Conservation (phyloP, 2,113 vertebrate genomes). For the Gila orcuttii region DNA sequence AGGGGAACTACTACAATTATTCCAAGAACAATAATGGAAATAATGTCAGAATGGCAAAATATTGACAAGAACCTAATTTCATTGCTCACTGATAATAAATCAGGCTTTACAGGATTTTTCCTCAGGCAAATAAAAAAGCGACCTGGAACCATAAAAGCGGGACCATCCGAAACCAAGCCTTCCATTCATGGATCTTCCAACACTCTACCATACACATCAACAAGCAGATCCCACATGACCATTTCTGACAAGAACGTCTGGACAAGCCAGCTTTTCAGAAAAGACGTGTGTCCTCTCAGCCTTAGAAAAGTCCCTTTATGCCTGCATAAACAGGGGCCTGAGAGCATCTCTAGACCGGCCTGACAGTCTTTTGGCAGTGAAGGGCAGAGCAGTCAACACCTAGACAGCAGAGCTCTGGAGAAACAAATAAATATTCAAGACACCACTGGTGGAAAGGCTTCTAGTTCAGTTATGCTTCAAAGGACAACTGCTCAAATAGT, state of each 20-base stretch:
- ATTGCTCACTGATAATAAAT: not conserved
- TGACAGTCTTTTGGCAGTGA: conserved; percentile 31
- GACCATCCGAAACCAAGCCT: not conserved
- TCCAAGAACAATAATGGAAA: not conserved
- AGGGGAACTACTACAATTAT: not conserved
- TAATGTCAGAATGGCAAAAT: not conserved
- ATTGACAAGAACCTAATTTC: not conserved
- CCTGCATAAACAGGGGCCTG: conserved; percentile 7
- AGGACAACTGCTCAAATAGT: not conserved
- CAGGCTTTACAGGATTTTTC: not conserved
- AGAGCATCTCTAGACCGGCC: not conserved
- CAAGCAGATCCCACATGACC: not conserved
- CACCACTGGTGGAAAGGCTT: not conserved
- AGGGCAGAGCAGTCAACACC: not conserved
- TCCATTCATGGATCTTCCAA: not conserved
- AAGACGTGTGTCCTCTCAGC: not conserved
- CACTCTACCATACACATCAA: not conserved
- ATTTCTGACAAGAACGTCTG: not conserved
- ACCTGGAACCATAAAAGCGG: conserved; percentile 11
- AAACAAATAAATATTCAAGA: conserved; percentile 27
- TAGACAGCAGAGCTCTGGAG: not conserved
- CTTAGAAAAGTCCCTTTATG: conserved; percentile 16
- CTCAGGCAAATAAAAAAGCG: not conserved
- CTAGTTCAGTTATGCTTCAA: conserved; percentile 4
- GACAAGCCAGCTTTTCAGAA: conserved; percentile 12